These are phyloP conservation scores for Dromius quadrimaculatus DNA, from an alignment of 2,888 invertebrate species.

Conservation along the genomic window DNA sequence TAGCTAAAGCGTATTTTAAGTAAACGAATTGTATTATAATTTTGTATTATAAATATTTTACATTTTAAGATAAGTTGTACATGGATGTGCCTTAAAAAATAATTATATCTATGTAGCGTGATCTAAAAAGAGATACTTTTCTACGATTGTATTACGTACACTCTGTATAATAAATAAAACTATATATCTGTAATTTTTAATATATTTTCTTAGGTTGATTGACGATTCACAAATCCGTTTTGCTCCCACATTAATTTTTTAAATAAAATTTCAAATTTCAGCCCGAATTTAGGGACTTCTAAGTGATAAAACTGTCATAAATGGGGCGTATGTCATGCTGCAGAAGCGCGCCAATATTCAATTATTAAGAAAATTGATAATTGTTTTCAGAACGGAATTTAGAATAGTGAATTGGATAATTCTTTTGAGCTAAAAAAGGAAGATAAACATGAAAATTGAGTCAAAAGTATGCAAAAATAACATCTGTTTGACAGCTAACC, in stretches of 20 bases:
- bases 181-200: constrained; percentile 41
- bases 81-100: constrained; percentile 50
- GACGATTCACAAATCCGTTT: neutral
- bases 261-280: neutral
- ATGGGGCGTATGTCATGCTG: too few relatives aligned
- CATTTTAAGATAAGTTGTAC: constrained; percentile 40
- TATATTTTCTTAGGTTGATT: neutral
- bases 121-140: constrained; percentile 49
- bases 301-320: too few relatives aligned
- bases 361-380: too few relatives aligned
- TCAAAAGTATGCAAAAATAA: too few relatives aligned
- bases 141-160: constrained; percentile 50
- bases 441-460: too few relatives aligned
- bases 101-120: constrained; percentile 51
- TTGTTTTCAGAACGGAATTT: too few relatives aligned
- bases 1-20: constrained; percentile 25
- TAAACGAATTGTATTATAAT: constrained; percentile 32
- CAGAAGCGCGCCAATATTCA: too few relatives aligned
- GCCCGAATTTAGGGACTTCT: constrained; percentile 6
- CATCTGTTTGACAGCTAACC: too few relatives aligned
- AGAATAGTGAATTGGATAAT: too few relatives aligned
- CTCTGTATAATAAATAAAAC: constrained; percentile 48
- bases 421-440: too few relatives aligned
- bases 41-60: constrained; percentile 26
- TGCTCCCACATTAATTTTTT: neutral